Evolutionary conservation across 2,888 invertebrate species (phyloP), one percentile per base, ranked within the genome.

Genomic region (Drosophila leonis): DNA sequence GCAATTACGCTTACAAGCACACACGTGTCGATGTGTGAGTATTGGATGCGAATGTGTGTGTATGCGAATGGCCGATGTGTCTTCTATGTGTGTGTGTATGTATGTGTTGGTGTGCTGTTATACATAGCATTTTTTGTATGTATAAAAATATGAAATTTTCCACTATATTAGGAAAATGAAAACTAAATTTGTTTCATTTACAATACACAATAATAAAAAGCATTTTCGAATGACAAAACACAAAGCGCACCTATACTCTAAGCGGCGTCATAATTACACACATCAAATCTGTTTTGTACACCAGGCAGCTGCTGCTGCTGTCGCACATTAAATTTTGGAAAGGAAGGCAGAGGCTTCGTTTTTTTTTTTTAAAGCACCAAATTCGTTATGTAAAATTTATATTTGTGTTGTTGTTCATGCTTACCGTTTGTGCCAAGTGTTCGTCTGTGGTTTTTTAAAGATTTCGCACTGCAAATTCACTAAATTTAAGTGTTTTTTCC

Each of bases 401-500:
- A 77, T 78, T 75, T 75, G 56, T 68, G 61, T 74, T 77, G 72
- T 57, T 78, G 61, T 83, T 74, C 29, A 69, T 83, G 88, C 93
- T 92, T 91, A 93, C 93, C 93, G 92, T 90, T 90, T 92, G 86
- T 90, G 91, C 92, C 90, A 92, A 91, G 90, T 90, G 90, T 92
- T 92, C 87, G 90, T 91, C 90, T 89, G 86, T 90, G 90, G 85
- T 90, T 91, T 87, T 92, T 90, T 86, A 90, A 91, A 90, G 84
- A 86, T 91, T 92, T 91, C 92, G 91, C 92, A 92, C 92, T 92
- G 91, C 92, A 92, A 92, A 91, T 91, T 92, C 91, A 91, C 92
- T 92, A 92, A 92, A 91, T 92, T 91, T 90, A 93, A 91, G 92
- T 91, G 92, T 92, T 92, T 92, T 91, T 92, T 90, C 92, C 92